Base-by-base conservation (phyloP, 2,113 vertebrate species). In the Camarhynchus parvulus region DNA sequence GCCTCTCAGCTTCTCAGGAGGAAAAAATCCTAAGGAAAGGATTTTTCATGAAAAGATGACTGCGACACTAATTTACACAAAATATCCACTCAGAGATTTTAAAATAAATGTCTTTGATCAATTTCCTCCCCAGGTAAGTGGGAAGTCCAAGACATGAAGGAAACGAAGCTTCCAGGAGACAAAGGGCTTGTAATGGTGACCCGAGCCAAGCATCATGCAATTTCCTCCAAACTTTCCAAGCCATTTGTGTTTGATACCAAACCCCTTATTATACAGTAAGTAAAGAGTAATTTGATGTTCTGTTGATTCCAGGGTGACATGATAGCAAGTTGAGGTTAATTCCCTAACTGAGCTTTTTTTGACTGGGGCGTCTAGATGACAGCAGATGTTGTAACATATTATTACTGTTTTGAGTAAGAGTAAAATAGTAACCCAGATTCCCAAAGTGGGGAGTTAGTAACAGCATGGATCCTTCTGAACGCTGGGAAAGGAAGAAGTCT, bases 231-330 rank as follows among this genome's bases (percentile, higher is more conserved):
- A 77, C 97, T 99, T 81, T 98, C 98, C 78, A 98, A 98, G 94
- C 99, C 99, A 30, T 99, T 99, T 95, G 91, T 98, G 75, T 99
- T 99, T 33, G 98, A 99, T 95, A 98, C 98, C 92, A 98, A 98
- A 66, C 98, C 99, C 8, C 98, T 99, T 86, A 98, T 99, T 94
- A 55, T 99, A 94, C 99, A 99, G 99, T 99, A 98, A 99, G 99
- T 98, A 58, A 88, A 91, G 53, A 46, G 79, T 89, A 58, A 83
- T 28, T 78, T 41, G 13, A 31, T 49, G 49, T 75, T 94, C 49
- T 92, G 8, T 62, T 94, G 27, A 72, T 75, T 84, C 53, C 73
- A 42, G 73, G 24, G 31, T 69, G 33, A 73, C 12, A 7, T 17
- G 42, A 21, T 59, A 66, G n/a, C 25, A 69, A 50, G 41, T 72